phyloP scores from a whole-genome alignment of 2,797 vertebrate genomes.

The Chaunax sp. region DNA sequence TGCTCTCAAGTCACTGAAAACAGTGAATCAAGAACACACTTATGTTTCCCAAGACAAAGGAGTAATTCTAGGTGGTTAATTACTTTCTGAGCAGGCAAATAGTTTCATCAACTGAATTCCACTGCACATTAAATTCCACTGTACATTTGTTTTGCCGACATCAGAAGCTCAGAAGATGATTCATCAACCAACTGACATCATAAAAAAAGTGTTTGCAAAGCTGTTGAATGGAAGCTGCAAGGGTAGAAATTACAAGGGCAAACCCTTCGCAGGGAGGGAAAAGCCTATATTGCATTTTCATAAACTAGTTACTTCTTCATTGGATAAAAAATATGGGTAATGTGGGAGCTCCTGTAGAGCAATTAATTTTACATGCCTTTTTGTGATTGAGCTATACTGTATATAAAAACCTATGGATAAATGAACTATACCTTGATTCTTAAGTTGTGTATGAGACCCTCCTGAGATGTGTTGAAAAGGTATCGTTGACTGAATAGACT shows the following conservation, averaged over 20 bases:
- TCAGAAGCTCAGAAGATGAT: slow-evolving; percentile 36
- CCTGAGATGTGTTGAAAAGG: slow-evolving; percentile 60
- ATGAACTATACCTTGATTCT: slow-evolving; percentile 55
- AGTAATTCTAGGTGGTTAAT: slow-evolving; percentile 56
- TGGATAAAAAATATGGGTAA: slow-evolving; percentile 4
- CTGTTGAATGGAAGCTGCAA: slow-evolving; percentile 11
- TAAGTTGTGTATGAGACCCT: slow-evolving; percentile 61
- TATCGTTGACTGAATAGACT: slow-evolving; percentile 70
- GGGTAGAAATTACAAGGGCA: slow-evolving; percentile 48
- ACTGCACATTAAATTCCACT: slow-evolving; percentile 43
- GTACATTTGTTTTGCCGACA: slow-evolving; percentile 40
- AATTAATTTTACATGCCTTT: slow-evolving; percentile 22
- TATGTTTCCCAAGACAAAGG: slow-evolving; percentile 43
- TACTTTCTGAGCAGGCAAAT: slow-evolving; percentile 54
- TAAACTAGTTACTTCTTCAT: slow-evolving; percentile 1
- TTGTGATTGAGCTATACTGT: slow-evolving; percentile 22
- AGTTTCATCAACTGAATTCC: slow-evolving; percentile 38
- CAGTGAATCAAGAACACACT: slow-evolving; percentile 23
- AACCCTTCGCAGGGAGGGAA: slow-evolving; percentile 12
- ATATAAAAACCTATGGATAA: slow-evolving; percentile 37
- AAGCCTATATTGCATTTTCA: slow-evolving; percentile 21
- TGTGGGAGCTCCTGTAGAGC: background rate
- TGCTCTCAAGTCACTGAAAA: slow-evolving; percentile 11
- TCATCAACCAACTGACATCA: slow-evolving; percentile 37
- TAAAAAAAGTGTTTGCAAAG: slow-evolving; percentile 52